Percentiles rank a stretch among this genome's conserved stretches.
These are phyloP conservation scores for Spea multiplicata DNA, from an alignment of 2,113 vertebrate species.

Conservation along the genomic window DNA sequence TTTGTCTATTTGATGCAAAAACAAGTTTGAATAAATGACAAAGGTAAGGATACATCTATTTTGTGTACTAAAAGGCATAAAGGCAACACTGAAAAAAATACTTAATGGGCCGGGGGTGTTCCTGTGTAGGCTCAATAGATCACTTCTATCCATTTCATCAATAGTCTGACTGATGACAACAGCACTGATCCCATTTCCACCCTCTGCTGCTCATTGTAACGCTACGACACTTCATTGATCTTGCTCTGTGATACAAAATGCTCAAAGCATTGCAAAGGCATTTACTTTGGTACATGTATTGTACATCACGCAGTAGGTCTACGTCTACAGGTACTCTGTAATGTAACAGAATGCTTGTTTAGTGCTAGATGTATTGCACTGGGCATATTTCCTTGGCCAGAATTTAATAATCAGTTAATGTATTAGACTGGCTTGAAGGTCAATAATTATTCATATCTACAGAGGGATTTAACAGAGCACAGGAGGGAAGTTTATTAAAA, in stretches of 20 bases:
- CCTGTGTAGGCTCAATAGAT: constrained; percentile 23
- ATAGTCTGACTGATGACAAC: constrained; percentile 29
- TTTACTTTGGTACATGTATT: constrained; percentile 28
- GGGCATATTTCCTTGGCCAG: neutral
- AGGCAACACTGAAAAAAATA: neutral
- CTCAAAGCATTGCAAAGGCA: constrained; percentile 27
- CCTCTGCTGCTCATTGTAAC: constrained; percentile 28
- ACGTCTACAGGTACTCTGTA: constrained; percentile 18
- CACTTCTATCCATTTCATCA: constrained; percentile 22
- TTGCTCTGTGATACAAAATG: constrained; percentile 30
- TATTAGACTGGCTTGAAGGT: neutral
- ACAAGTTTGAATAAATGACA: neutral
- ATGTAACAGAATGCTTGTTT: neutral
- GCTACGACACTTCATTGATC: constrained; percentile 33
- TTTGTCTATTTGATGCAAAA: neutral
- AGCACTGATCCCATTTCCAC: constrained; percentile 27
- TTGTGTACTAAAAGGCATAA: neutral
- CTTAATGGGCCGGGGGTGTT: constrained; percentile 2
- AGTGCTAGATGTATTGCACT: neutral
- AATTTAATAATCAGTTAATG: neutral
- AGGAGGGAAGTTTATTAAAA: no score
- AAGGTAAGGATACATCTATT: neutral
- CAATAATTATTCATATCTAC: no score
- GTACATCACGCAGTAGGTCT: constrained; percentile 21
- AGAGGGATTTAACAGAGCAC: no score